phyloP scores from a whole-genome alignment of 2,888 invertebrate species.

The Branchellion lobata region DNA sequence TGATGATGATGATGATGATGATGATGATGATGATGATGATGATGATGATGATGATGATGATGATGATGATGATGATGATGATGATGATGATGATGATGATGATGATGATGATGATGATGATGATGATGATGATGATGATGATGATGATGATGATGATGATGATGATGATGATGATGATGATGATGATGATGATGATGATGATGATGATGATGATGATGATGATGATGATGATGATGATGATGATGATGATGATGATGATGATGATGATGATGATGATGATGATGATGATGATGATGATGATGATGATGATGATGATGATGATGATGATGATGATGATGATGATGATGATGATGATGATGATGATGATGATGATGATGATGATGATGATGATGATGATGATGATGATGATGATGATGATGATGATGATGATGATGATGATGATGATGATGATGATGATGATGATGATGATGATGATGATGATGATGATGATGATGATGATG shows the following conservation, averaged over 20 bases:
- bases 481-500: slow-evolving; percentile 33
- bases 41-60: slow-evolving; percentile 16
- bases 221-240: slow-evolving; percentile 16
- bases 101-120: slow-evolving; percentile 3
- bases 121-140: slow-evolving; percentile 15
- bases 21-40: slow-evolving; percentile 15
- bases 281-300: slow-evolving; percentile 15
- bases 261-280: slow-evolving; percentile 16
- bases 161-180: slow-evolving; percentile 10
- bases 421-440: slow-evolving; percentile 33
- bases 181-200: slow-evolving; percentile 15
- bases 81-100: slow-evolving; percentile 17
- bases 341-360: slow-evolving; percentile 17
- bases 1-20: slow-evolving; percentile 14
- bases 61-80: slow-evolving; percentile 14
- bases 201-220: slow-evolving; percentile 20
- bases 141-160: slow-evolving; percentile 3
- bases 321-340: slow-evolving; percentile 14
- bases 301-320: slow-evolving; percentile 10
- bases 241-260: slow-evolving; percentile 15
- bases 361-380: slow-evolving; percentile 11
- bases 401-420: slow-evolving; percentile 21
- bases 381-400: neutral
- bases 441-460: slow-evolving; percentile 33
- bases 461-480: slow-evolving; percentile 33